Evolutionary conservation across 2,113 vertebrate species (phyloP), one percentile per base, ranked within the genome.

Genomic region (Heterotis niloticus): DNA sequence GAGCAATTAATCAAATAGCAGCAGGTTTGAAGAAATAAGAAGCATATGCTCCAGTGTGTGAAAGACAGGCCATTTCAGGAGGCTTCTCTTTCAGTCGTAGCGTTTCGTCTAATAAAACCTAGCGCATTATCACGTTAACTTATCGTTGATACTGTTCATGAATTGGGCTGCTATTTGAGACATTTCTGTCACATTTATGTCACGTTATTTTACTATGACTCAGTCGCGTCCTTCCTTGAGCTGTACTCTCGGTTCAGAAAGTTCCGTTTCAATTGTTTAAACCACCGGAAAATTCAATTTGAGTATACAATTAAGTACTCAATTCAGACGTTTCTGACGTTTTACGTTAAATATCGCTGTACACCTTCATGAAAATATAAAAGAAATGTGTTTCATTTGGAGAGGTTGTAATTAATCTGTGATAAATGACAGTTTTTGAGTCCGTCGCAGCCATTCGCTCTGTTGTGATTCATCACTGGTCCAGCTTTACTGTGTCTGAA

Each of bases 391-490:
- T 75, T 60, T 75, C 73, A 75, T 66, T 66, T 23, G 13, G n/a
- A 14, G 51, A 54, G 62, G 62, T 62, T 77, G 34, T 54, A 79
- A 62, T 67, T 71, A 23, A 79, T 79, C 24, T 23, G 24, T 59
- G 13, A 29, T 72, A 62, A 60, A 72, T 79, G 56, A 44, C 57
- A 28, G 23, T 44, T 64, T 24, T 23, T 51, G 28, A 73, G 70
- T 23, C 9, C 23, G 11, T 1, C 7, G n/a, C n/a, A 26, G 51
- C 71, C 26, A n/a, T n/a, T n/a, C n/a, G 71, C 44, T 7, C n/a
- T n/a, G 11, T 23, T 52, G 51, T 57, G n/a, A 51, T 68, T 12
- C 56, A 52, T 34, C 75, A n/a, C n/a, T 64, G 59, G 18, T 73
- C 78, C n/a, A n/a, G 20, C 62, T 65, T 23, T 66, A 71, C 56